Conservation (phyloP, 2,797 vertebrate genomes). For the Gobio occitaniae region DNA sequence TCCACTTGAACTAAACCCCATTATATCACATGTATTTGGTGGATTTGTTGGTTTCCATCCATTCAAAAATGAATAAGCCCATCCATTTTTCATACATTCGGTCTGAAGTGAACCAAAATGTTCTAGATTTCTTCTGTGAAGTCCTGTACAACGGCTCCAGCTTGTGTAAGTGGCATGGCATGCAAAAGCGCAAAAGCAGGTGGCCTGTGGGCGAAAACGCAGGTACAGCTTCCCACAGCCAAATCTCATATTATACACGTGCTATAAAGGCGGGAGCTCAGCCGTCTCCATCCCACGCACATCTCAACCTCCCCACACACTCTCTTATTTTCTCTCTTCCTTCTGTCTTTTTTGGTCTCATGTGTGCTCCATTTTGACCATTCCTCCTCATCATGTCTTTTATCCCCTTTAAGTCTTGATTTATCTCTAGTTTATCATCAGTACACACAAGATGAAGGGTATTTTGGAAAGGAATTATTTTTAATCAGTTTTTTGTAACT, state of each 20-base stretch:
- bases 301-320: conserved; percentile 50
- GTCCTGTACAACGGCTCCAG: background rate
- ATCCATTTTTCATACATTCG: background rate
- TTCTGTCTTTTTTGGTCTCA: conserved; percentile 32
- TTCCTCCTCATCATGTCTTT: conserved; percentile 42
- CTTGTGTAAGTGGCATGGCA: conserved; percentile 32
- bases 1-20: background rate
- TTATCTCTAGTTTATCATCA: background rate
- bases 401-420: conserved; percentile 27
- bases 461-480: background rate
- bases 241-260: conserved; percentile 73
- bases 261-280: conserved; percentile 65
- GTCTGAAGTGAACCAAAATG: background rate
- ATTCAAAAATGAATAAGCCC: background rate
- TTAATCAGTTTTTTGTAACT: background rate
- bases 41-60: background rate
- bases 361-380: conserved; percentile 28
- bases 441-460: conserved; percentile 1
- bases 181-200: conserved; percentile 63
- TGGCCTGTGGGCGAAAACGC: conserved; percentile 71
- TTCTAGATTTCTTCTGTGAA: background rate
- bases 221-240: conserved; percentile 63
- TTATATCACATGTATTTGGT: background rate
- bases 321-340: conserved; percentile 30
- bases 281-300: conserved; percentile 43